Base-by-base conservation (phyloP, 2,797 vertebrate genomes). In the Onychomys arenicola region DNA sequence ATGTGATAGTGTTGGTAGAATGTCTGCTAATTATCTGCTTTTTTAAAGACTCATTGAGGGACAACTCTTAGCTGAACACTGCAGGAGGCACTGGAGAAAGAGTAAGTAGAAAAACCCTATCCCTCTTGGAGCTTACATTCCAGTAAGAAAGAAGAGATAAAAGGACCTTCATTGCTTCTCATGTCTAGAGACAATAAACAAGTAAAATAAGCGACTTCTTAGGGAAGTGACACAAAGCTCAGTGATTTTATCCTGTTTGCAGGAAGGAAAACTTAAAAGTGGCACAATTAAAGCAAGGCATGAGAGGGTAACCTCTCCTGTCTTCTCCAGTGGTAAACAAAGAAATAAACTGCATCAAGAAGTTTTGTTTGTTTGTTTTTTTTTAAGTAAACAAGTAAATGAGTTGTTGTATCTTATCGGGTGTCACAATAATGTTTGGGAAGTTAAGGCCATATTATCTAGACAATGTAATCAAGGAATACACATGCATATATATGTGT, bases 191-290 rank as follows among this genome's bases (percentile, higher is more conserved):
- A 76, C 75, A 73, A 43, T 69, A 96, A 96, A 52, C 11, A 77
- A 90, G 95, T 93, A 11, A 92, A 93, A 85, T 78, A 37, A 90
- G 27, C 89, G 82, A 49, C 6, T 43, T 86, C 43, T 78, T 23
- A 77, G 7, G 91, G 49, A 59, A 90, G 40, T 71, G 52, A 63
- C 85, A 5, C 55, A 90, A 90, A 84, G 2, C 29, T 96, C 69
- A 95, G 93, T 67, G 59, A 61, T 40, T 89, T 40, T 91, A 3
- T 71, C 92, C 23, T 77, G 29, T n/a, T 88, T 82, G 49, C 73
- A 32, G 46, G 94, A 97, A 96, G 92, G n/a, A 27, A 95, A 0
- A 75, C 25, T 32, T 63, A 81, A 92, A 92, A 91, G 84, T 75
- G 89, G 69, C n/a, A 49, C 65, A 95, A 57, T 49, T 93, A 96